Evolutionary conservation across 2,888 invertebrate genomes (phyloP).

Genomic region (Platycheirus albimanus): DNA sequence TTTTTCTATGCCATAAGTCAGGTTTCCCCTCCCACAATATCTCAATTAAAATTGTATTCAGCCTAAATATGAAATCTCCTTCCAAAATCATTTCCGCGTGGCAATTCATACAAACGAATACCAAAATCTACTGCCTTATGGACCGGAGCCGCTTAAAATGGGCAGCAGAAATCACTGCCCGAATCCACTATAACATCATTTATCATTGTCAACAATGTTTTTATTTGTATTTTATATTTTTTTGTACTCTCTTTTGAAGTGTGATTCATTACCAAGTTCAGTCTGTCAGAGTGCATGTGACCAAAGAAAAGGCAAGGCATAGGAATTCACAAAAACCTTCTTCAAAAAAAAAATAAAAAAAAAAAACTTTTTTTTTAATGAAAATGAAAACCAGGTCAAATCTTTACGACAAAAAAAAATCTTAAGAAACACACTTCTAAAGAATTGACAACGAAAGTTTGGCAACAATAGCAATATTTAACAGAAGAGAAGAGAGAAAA

Average conservation of each 20-base stretch:
- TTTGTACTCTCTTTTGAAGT: slow-evolving; percentile 11
- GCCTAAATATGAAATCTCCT: no score
- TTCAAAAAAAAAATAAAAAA: slow-evolving; percentile 15
- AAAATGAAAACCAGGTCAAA: slow-evolving; percentile 67
- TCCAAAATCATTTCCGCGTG: slow-evolving; percentile 18
- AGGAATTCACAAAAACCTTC: not conserved
- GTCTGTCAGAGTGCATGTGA: slow-evolving; percentile 50
- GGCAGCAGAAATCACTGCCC: slow-evolving; percentile 10
- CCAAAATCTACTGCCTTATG: slow-evolving; percentile 9
- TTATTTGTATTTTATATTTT: not conserved
- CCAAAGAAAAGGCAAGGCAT: slow-evolving; percentile 38
- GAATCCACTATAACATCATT: slow-evolving; percentile 17
- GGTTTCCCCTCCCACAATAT: not conserved
- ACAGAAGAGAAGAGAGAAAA: not conserved
- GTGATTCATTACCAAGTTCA: slow-evolving; percentile 66
- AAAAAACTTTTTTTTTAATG: slow-evolving; percentile 32
- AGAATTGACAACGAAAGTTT: slow-evolving; percentile 21
- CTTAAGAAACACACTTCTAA: not conserved
- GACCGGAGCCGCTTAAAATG: slow-evolving; percentile 52
- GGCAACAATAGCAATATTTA: not conserved
- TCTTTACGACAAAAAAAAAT: not conserved
- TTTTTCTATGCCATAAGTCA: not conserved
- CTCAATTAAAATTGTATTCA: not conserved
- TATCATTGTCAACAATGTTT: slow-evolving; percentile 41
- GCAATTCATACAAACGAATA: not conserved